Evolutionary conservation across 2,113 vertebrate genomes (phyloP).

Genomic region (Xenopus borealis): DNA sequence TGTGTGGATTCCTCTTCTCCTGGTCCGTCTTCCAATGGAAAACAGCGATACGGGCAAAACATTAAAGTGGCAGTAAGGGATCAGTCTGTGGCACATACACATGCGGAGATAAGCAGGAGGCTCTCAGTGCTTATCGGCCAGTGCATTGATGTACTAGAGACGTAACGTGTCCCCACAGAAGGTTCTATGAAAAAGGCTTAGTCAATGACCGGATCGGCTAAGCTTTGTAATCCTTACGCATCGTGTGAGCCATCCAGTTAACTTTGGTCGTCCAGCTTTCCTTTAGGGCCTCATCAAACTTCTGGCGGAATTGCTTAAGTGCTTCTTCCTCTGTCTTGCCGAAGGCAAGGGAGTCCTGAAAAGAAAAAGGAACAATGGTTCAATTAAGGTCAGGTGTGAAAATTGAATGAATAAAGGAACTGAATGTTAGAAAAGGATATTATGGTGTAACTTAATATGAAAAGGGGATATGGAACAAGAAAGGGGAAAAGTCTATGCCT

Average conservation of each 20-base stretch:
- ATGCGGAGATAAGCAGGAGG: not conserved
- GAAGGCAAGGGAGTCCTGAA: constrained; percentile 90
- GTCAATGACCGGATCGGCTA: constrained; percentile 55
- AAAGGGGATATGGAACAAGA: too few relatives aligned
- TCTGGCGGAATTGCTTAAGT: constrained; percentile 95
- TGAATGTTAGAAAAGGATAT: too few relatives aligned
- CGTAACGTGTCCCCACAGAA: not conserved
- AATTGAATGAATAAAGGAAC: too few relatives aligned
- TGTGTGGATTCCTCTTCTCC: not conserved
- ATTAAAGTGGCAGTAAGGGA: not conserved
- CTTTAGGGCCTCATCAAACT: constrained; percentile 95
- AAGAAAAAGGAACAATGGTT: constrained; percentile 7
- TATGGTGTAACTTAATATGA: too few relatives aligned
- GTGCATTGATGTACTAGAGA: not conserved
- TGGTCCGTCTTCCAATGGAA: not conserved
- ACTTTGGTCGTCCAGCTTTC: constrained; percentile 99
- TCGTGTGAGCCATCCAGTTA: constrained; percentile 99
- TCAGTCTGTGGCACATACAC: not conserved
- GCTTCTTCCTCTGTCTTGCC: constrained; percentile 96
- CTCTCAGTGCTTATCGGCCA: not conserved
- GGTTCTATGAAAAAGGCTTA: constrained; percentile 45
- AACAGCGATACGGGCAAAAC: not conserved
- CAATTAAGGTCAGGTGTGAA: too few relatives aligned
- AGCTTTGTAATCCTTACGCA: constrained; percentile 91
- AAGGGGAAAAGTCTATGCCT: too few relatives aligned